These are phyloP conservation scores for Zygaena filipendulae DNA, from an alignment of 2,888 invertebrate genomes.

Conservation along the genomic window DNA sequence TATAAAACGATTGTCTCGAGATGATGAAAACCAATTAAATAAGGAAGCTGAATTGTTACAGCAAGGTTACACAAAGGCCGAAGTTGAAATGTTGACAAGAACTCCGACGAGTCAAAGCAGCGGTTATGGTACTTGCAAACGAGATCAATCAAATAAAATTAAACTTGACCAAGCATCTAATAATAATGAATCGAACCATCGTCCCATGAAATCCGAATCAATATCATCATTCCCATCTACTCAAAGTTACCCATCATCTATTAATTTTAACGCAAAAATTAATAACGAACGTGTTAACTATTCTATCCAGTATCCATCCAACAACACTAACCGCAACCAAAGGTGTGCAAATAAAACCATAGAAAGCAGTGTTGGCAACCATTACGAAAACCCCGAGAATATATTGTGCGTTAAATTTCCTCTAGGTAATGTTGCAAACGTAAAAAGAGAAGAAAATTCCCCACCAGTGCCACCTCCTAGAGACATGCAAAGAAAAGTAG, in stretches of 20 bases:
- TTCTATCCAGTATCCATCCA: constrained; percentile 50
- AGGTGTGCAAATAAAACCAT: constrained; percentile 45
- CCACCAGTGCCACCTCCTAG: constrained; percentile 86
- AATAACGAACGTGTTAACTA: constrained; percentile 65
- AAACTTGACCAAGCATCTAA: constrained; percentile 36
- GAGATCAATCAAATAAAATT: constrained; percentile 56
- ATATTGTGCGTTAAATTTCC: constrained; percentile 65
- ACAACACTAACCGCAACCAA: constrained; percentile 43
- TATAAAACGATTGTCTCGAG: constrained; percentile 77
- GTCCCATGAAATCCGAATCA: constrained; percentile 56
- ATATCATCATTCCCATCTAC: constrained; percentile 63
- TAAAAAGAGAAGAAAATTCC: constrained; percentile 53
- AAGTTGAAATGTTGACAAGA: constrained; percentile 63
- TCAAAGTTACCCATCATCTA: constrained; percentile 63
- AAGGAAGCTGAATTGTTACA: constrained; percentile 64
- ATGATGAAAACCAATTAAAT: constrained; percentile 71
- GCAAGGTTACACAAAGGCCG: constrained; percentile 60
- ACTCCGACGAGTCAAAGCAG: constrained; percentile 65
- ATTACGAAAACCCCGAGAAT: constrained; percentile 46
- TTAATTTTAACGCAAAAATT: constrained; percentile 65
- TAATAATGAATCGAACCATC: constrained; percentile 37
- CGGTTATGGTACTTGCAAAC: constrained; percentile 57
- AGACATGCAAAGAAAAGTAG: constrained; percentile 73
- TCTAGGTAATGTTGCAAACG: constrained; percentile 51
- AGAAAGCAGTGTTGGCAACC: constrained; percentile 41